Evolutionary conservation across 2,113 vertebrate species (phyloP), one percentile per base, ranked within the genome.

Genomic region (Syngnathus scovelli): DNA sequence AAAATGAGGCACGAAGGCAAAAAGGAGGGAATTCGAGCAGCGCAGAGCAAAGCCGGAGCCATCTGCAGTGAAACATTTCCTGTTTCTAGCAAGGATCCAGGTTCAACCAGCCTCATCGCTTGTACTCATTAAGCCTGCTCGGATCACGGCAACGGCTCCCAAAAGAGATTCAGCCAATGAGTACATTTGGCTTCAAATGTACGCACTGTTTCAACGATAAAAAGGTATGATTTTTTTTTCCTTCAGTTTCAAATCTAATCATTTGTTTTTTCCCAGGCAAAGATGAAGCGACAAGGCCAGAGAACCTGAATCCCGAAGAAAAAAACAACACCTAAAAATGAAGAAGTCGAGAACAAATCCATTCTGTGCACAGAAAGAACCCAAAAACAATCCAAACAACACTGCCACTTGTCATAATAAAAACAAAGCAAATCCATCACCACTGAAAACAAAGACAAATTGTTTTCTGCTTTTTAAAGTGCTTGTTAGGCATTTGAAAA

Each of bases 1-100:
- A 83, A 66, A 51, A 77, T 79, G 73, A 87, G 86, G 85, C 72
- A 83, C 84, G 85, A 81, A 85, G 84, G 75, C 69, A 23, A 85
- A 58, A 85, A 83, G 79, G 79, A 87, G 80, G 77, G 78, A 84
- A 85, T 84, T 84, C 48, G 82, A 88, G 82, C 81, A 78, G 80
- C 74, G 86, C 80, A 58, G 76, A 83, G 83, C 79, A 85, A 86
- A 86, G 85, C 75, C 85, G 74, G 82, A 82, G 77, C 78, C 77
- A 74, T 86, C 89, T 89, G 89, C 88, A 86, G 83, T 83, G 88
- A 90, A 90, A 88, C 75, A 64, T 82, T 83, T 89, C 85, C 87
- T 88, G 90, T 90, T 92, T 92, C 88, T 83, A 85, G 89, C 88
- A 89, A 83, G 86, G 91, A 92, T 92, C 86, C 91, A 92, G 87